Conservation (phyloP, 1,140 invertebrate species). For the Meloidogyne hapla region DNA sequence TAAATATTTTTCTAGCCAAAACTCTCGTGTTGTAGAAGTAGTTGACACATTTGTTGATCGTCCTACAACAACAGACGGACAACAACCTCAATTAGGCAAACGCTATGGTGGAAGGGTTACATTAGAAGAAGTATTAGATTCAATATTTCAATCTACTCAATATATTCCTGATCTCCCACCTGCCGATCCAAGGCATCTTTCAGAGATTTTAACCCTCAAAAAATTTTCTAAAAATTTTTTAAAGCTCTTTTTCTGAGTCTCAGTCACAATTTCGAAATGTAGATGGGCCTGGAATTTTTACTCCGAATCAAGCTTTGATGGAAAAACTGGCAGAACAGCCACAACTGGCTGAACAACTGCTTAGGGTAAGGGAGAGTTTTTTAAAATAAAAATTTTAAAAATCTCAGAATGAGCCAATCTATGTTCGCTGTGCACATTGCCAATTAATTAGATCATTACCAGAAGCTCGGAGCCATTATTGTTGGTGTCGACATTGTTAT, state of each 20-base stretch:
- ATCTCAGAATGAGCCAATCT: slow-evolving; percentile 49
- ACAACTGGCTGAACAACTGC: slow-evolving; percentile 53
- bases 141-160: slow-evolving; percentile 68
- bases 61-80: slow-evolving; percentile 10
- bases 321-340: slow-evolving; percentile 56
- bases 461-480: slow-evolving; percentile 70
- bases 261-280: slow-evolving; percentile 46
- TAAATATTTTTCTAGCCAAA: slow-evolving; percentile 21
- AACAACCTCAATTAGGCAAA: slow-evolving; percentile 16
- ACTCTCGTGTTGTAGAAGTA: slow-evolving; percentile 58
- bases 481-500: slow-evolving; percentile 88
- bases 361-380: slow-evolving; percentile 37
- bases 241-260: slow-evolving; percentile 72
- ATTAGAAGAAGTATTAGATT: slow-evolving; percentile 86
- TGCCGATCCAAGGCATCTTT: slow-evolving; percentile 48
- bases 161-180: slow-evolving; percentile 45
- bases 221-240: slow-evolving; percentile 65
- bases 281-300: slow-evolving; percentile 61
- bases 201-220: not conserved
- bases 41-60: slow-evolving; percentile 60
- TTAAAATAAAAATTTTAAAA: slow-evolving; percentile 24
- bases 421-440: slow-evolving; percentile 65
- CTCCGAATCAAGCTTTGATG: slow-evolving; percentile 58
- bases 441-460: slow-evolving; percentile 54
- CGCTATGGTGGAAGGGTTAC: slow-evolving; percentile 72